A percentile compares a stretch with the other conserved stretches of the same genome.
Evolutionary conservation across 2,113 vertebrate species (phyloP).

Genomic region (Silurus glanis): DNA sequence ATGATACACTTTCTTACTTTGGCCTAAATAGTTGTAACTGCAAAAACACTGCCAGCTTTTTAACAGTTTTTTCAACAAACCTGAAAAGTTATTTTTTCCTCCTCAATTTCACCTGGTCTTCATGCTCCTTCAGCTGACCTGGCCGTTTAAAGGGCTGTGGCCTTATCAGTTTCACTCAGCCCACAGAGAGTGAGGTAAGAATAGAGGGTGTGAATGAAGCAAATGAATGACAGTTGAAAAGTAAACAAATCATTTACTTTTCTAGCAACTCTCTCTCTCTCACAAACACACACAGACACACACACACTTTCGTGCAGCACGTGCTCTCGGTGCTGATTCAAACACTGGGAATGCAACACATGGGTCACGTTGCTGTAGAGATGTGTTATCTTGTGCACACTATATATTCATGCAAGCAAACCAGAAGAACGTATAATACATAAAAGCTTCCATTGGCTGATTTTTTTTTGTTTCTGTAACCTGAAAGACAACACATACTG

Average conservation of each 20-base stretch:
- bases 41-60: not conserved
- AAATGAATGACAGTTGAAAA: slow-evolving; percentile 20
- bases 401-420: slow-evolving; percentile 55
- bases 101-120: not conserved
- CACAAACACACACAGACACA: not conserved
- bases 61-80: too few relatives aligned
- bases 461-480: not conserved
- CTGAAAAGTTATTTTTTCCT: not conserved
- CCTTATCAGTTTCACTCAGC: slow-evolving; percentile 37
- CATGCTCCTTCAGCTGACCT: not conserved
- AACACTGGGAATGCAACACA: not conserved
- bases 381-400: slow-evolving; percentile 60
- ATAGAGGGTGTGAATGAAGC: slow-evolving; percentile 50
- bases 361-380: slow-evolving; percentile 25
- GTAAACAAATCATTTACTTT: slow-evolving; percentile 50
- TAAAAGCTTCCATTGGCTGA: not conserved
- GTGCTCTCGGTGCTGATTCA: too few relatives aligned
- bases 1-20: too few relatives aligned
- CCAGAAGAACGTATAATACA: slow-evolving; percentile 2
- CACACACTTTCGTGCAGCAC: not conserved
- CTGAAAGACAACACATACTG: not conserved
- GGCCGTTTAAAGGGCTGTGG: slow-evolving; percentile 5
- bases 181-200: slow-evolving; percentile 33
- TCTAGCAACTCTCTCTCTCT: not conserved
- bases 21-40: not conserved